Conservation (phyloP, 1,140 invertebrate species). For the Drosophila burlai region DNA sequence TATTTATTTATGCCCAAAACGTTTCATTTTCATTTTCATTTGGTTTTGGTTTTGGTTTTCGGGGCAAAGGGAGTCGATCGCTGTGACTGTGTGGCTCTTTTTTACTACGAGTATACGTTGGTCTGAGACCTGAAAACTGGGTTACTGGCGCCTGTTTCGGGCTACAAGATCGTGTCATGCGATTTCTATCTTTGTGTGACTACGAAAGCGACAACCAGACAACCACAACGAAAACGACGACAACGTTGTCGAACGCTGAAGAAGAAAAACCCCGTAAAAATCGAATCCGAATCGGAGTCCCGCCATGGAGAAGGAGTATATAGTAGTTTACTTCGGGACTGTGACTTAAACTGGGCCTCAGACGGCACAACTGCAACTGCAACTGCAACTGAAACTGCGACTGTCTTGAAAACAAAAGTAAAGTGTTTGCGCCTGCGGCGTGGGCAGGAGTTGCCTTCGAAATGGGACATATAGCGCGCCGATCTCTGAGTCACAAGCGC, state of each 20-base stretch:
- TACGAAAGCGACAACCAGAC: constrained; percentile 56
- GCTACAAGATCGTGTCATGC: constrained; percentile 83
- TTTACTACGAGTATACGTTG: constrained; percentile 25
- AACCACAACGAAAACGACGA: constrained; percentile 45
- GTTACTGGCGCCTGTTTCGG: constrained; percentile 83
- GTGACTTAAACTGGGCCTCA: constrained; percentile 20
- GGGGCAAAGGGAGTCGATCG: constrained; percentile 72
- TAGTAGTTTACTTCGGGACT: constrained; percentile 32
- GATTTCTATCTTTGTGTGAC: constrained; percentile 81
- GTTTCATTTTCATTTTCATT: constrained; percentile 77
- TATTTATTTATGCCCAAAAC: constrained; percentile 82
- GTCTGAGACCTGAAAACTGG: constrained; percentile 77
- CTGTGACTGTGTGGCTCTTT: constrained; percentile 27
- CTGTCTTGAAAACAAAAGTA: constrained; percentile 76
- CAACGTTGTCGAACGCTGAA: constrained; percentile 64
- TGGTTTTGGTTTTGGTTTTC: constrained; percentile 69
- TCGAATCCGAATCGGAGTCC: constrained; percentile 41
- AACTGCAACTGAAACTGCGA: constrained; percentile 37
- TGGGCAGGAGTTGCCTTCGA: constrained; percentile 49
- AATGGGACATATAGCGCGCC: constrained; percentile 61
- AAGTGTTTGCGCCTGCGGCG: constrained; percentile 69
- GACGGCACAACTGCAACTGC: constrained; percentile 13
- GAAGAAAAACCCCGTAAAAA: constrained; percentile 69
- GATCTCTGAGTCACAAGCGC: constrained; percentile 75
- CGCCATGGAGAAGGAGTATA: constrained; percentile 60